Evolutionary conservation across 2,888 invertebrate species (phyloP).

Genomic region (Mayetiola destructor): DNA sequence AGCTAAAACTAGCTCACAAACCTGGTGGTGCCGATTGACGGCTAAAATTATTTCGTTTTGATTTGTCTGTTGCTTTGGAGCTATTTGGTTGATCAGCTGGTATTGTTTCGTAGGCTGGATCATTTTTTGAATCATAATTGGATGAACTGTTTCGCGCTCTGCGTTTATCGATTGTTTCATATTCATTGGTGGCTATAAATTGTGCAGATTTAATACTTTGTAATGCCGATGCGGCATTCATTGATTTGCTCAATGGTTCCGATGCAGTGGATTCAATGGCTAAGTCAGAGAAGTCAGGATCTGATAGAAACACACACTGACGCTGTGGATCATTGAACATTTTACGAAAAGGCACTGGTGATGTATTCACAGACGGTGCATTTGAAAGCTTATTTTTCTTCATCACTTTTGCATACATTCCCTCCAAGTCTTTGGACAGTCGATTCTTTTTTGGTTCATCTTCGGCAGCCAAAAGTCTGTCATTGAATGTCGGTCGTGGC

Average conservation of each 20-base stretch:
- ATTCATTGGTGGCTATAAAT: slow-evolving; percentile 37
- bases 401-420: slow-evolving; percentile 69
- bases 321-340: background rate
- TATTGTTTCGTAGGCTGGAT: slow-evolving; percentile 51
- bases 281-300: slow-evolving; percentile 15
- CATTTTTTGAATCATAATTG: slow-evolving; percentile 31
- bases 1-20: background rate
- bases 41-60: background rate
- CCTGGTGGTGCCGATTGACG: background rate
- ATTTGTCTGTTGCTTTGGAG: background rate
- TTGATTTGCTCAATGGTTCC: slow-evolving; percentile 22
- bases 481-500: slow-evolving; percentile 31
- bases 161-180: slow-evolving; percentile 44
- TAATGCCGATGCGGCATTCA: slow-evolving; percentile 27
- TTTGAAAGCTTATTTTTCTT: slow-evolving; percentile 34
- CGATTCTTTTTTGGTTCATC: slow-evolving; percentile 30
- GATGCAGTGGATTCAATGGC: slow-evolving; percentile 19
- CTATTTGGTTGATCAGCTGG: slow-evolving; percentile 27
- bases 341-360: slow-evolving; percentile 28
- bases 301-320: slow-evolving; percentile 2
- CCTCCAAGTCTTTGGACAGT: slow-evolving; percentile 60
- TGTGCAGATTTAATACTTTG: slow-evolving; percentile 28
- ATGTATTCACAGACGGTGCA: slow-evolving; percentile 30
- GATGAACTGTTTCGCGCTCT: slow-evolving; percentile 34
- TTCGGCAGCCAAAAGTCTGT: slow-evolving; percentile 27